phyloP scores from a whole-genome alignment of 2,113 vertebrate species.

The Rhineura floridana region DNA sequence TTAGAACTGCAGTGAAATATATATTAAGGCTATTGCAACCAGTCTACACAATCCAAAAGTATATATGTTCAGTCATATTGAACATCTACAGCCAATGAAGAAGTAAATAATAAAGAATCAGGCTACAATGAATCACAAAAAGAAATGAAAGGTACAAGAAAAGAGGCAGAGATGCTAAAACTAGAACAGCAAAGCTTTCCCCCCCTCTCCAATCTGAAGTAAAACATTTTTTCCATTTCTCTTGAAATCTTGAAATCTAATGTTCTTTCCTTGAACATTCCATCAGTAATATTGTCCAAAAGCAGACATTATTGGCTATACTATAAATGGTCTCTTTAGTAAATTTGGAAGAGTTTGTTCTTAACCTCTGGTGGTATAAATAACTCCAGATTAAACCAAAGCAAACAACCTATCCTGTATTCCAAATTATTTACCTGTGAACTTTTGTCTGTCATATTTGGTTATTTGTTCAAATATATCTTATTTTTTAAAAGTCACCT shows the following conservation, averaged over 20 bases:
- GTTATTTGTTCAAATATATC: not conserved
- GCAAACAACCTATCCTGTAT: not conserved
- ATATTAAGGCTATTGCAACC: not conserved
- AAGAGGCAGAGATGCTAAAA: not conserved
- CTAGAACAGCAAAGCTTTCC: not conserved
- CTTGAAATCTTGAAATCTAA: too few species aligned
- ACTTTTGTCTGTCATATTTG: not conserved
- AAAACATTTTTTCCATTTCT: not conserved
- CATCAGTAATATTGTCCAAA: not conserved
- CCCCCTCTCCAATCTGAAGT: not conserved
- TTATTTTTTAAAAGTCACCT: not conserved
- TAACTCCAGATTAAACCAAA: not conserved
- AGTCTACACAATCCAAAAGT: not conserved
- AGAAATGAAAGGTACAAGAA: constrained; percentile 1
- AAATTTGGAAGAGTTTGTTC: not conserved
- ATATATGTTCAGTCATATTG: not conserved
- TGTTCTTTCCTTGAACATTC: not conserved
- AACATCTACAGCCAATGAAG: not conserved
- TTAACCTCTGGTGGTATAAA: not conserved
- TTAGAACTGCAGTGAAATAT: not conserved
- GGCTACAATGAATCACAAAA: not conserved
- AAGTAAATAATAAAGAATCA: not conserved
- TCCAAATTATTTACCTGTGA: not conserved
- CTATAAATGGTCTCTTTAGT: not conserved
- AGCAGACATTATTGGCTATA: not conserved